Base-by-base conservation (phyloP, 1,140 invertebrate species). In the Trichoplusia ni region DNA sequence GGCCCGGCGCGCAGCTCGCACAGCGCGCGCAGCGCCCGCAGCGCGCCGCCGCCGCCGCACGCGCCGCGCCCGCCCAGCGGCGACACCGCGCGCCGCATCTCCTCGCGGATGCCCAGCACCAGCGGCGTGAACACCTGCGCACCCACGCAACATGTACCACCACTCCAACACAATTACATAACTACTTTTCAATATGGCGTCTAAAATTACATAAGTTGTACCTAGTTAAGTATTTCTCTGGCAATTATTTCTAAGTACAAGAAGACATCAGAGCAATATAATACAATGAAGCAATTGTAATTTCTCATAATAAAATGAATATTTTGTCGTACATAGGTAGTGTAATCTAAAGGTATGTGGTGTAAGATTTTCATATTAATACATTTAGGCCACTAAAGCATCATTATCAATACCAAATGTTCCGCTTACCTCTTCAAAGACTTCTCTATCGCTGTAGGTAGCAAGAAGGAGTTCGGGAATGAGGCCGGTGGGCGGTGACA, bases 71-170 rank as follows among this genome's bases (percentile, higher is more conserved):
- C 73, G 58, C 68, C 71, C 33, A 74, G 40, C 46, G 84, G 77
- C 16, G 90, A 86, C 40, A 86, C 86, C 61, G 82, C 78, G 2
- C 81, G 79, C 0, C 88, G 86, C 90, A 91, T 91, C 64, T 90
- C 88, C 59, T 91, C 88, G 35, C 86, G 82, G 19, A 91, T 73
- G 18, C 89, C 90, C 76, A 88, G 79, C 38, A 91, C 64, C 1
- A 91, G 75, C 13, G 88, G 86, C 13, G 81, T 72, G 64, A 91
- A 91, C 18, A 91, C 81, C 87, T 90, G 68, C 7, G 8, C 16
- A 47, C 6, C 21, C 21, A 35, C 23, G 3, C 7, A 27, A n/a
- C n/a, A n/a, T n/a, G n/a, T n/a, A n/a, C n/a, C n/a, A n/a, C n/a
- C n/a, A n/a, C n/a, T n/a, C n/a, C n/a, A n/a, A n/a, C n/a, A n/a